Percentiles rank a stretch among this genome's conserved stretches.
Evolutionary conservation across 23 tunicate genomes (phyloP).

Genomic region (Trididemnum clinides): DNA sequence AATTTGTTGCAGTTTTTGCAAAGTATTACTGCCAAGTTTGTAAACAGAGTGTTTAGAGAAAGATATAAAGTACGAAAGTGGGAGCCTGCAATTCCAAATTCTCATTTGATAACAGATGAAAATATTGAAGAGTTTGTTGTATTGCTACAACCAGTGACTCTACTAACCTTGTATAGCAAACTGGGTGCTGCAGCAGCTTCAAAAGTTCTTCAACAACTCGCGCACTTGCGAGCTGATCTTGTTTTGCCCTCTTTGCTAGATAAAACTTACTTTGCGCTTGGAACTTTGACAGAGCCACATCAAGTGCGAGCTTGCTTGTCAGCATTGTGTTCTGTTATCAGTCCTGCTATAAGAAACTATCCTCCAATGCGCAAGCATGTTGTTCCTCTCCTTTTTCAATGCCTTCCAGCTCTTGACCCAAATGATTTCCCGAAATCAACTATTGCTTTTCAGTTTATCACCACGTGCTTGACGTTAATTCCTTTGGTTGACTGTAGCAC

Average conservation of each 20-base stretch:
- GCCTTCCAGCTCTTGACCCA: constrained; percentile 85
- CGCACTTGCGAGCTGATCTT: constrained; percentile 68
- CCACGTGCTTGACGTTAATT: constrained; percentile 60
- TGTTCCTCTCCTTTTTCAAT: constrained; percentile 79
- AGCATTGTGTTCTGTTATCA: constrained; percentile 56
- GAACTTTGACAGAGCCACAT: constrained; percentile 91
- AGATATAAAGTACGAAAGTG: constrained; percentile 54
- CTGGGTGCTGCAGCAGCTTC: constrained; percentile 43
- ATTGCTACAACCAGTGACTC: constrained; percentile 75
- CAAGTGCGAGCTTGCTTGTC: constrained; percentile 74
- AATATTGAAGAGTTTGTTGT: constrained; percentile 70
- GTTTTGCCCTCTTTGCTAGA: constrained; percentile 67
- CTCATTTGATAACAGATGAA: constrained; percentile 59
- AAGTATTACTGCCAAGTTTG: constrained; percentile 51
- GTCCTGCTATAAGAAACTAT: constrained; percentile 45
- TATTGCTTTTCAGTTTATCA: constrained; percentile 78
- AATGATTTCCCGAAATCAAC: constrained; percentile 89
- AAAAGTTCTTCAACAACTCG: constrained; percentile 50
- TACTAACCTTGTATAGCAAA: constrained; percentile 69
- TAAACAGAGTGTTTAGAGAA: constrained; percentile 58
- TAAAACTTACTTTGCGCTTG: constrained; percentile 76
- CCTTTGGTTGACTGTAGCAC: constrained; percentile 84
- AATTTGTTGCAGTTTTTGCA: constrained; percentile 59
- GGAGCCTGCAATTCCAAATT: constrained; percentile 67
- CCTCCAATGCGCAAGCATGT: constrained; percentile 65